phyloP scores from a whole-genome alignment of 1,140 invertebrate species.

The Neodiprion pinetum region DNA sequence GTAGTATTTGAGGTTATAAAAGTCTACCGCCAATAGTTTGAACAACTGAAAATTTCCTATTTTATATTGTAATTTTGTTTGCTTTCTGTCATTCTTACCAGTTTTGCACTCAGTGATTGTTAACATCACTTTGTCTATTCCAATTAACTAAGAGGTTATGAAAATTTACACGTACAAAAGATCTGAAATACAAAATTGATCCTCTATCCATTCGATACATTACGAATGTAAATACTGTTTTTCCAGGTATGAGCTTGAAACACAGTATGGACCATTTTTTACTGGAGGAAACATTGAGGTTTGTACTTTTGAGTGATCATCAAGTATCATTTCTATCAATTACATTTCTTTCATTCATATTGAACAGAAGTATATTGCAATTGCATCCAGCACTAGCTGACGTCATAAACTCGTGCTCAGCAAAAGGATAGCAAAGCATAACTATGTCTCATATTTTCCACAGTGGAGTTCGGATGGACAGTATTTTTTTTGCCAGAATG shows the following conservation, averaged over 20 bases:
- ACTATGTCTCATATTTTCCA: constrained; percentile 18
- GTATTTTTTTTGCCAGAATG: constrained; percentile 77
- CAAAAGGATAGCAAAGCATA: constrained; percentile 10
- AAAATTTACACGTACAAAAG: background rate
- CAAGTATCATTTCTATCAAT: constrained; percentile 5
- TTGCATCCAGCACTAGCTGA: background rate
- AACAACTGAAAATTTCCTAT: constrained; percentile 5
- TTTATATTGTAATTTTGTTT: background rate
- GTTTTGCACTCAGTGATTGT: background rate
- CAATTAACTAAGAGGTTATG: background rate
- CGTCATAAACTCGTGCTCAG: constrained; percentile 13
- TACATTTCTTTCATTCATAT: background rate
- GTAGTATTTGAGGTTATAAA: background rate
- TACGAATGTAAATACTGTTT: background rate
- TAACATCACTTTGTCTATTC: constrained; percentile 19
- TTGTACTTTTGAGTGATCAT: constrained; percentile 33
- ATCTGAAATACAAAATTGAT: background rate
- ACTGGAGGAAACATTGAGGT: constrained; percentile 81
- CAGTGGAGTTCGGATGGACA: constrained; percentile 77
- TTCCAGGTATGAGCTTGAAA: constrained; percentile 79
- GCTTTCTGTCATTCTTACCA: too few species aligned
- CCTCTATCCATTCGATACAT: background rate
- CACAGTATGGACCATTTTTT: constrained; percentile 83
- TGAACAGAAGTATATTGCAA: background rate
- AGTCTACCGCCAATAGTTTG: background rate